Percentiles rank a stretch among this genome's conserved stretches.
phyloP scores from a whole-genome alignment of 1,140 invertebrate genomes.

The Tetragonula clypearis region DNA sequence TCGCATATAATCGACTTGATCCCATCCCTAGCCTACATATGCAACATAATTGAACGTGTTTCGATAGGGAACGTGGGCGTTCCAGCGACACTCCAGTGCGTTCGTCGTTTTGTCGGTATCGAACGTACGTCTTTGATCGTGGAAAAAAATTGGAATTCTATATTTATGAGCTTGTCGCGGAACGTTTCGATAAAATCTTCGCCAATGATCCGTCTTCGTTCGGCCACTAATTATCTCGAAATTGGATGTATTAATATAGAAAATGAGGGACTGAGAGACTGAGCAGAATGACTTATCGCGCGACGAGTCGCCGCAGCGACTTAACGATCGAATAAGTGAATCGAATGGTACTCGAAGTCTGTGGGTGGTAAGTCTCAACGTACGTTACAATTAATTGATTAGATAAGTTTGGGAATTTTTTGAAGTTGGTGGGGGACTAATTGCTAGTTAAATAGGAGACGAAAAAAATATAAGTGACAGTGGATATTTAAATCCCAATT shows the following conservation, averaged over 20 bases:
- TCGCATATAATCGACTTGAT: too few relatives aligned
- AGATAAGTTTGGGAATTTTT: neutral
- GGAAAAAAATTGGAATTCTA: constrained; percentile 1
- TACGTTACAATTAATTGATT: neutral
- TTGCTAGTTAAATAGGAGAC: neutral
- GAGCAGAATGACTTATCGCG: neutral
- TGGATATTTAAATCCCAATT: neutral
- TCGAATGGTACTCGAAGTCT: neutral
- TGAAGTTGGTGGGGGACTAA: neutral
- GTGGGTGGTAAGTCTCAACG: neutral
- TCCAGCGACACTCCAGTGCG: constrained; percentile 26
- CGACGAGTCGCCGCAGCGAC: neutral
- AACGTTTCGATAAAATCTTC: constrained; percentile 19
- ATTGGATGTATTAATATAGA: neutral
- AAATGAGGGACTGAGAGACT: neutral
- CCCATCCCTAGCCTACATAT: neutral
- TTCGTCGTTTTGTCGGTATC: constrained; percentile 39
- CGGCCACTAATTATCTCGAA: neutral
- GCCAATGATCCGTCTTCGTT: neutral
- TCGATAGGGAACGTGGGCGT: constrained; percentile 52
- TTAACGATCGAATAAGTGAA: neutral
- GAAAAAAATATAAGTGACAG: neutral
- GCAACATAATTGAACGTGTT: constrained; percentile 59
- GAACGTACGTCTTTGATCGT: constrained; percentile 25
- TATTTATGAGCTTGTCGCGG: constrained; percentile 35